Evolutionary conservation across 2,888 invertebrate species (phyloP), one percentile per base, ranked within the genome.

Genomic region (Ecdyonurus torrentis): DNA sequence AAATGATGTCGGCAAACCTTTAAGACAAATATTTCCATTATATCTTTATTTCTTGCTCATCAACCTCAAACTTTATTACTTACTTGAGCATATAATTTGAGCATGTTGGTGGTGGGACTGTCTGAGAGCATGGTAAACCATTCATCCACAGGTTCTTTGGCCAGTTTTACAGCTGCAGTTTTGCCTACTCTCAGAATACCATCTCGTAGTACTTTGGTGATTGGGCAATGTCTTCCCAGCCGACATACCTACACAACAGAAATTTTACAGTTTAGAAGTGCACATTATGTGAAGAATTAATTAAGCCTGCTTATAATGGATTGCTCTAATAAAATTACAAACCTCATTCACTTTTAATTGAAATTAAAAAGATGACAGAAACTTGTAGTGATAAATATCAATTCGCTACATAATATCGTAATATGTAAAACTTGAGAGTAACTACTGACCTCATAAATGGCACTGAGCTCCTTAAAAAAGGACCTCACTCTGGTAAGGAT

Each of bases 401-500:
- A 19, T 20, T 23, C 23, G 23, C 24, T 59, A 22, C 2, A 50
- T 25, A 2, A 37, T 23, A 61, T 23, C 5, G 25, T 25, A 55
- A 1, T 5, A 25, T 20, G 61, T n/a, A 10, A 24, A 59, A 58
- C 10, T 19, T 22, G 23, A 22, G 25, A 18, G 15, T 10, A 0
- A 52, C 20, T 23, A 66, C 72, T 72, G 66, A 80, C 80, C 75
- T 99, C 98, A 75, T 99, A 99, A 62, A 90, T 87, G 59, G 90
- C 86, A 66, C 92, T 92, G 53, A 98, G 79, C 73, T 97, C 96
- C 65, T 89, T 86, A 80, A 97, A 96, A 81, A 93, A 98, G 5
- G 84, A 83, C 67, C 86, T 83, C 2, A 93, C 86, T 70, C 87
- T 85, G 55, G 83, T 83, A 60, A 89, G 76, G 52, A 95, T 81